Evolutionary conservation across 2,113 vertebrate genomes (phyloP), one percentile per base, ranked within the genome.

Genomic region (Verasper variegatus): DNA sequence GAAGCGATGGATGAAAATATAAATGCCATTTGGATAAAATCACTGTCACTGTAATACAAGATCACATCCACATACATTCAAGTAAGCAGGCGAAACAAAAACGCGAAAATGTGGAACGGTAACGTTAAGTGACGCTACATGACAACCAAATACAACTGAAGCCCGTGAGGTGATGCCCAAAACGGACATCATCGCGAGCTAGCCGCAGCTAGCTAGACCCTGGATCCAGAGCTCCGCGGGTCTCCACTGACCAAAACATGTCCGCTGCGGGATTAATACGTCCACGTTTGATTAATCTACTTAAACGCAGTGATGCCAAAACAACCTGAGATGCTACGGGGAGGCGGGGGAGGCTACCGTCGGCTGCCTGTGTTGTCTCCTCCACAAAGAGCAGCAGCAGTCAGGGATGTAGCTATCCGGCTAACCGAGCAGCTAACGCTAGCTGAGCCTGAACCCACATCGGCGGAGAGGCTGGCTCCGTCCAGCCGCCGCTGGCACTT

Each of bases 371-470:
- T 14, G 69, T 37, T 77, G 51, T 64, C 52, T 13, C 18, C 24
- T 23, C 70, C 52, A 69, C 68, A 63, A 75, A 75, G 27, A 78
- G 13, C 56, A 76, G 61, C 56, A 78, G 61, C 56, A 78, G 61
- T 0, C 59, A 56, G 61, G 10, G n/a, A 8, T 31, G 31, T 5
- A 74, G 78, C 78, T 83, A 68, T 40, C 60, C 27, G 66, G 89
- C 87, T 92, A 90, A 78, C 74, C 42, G 49, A 82, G 21, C 51
- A 37, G 85, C 86, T 86, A 75, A 51, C 62, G 15, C 7, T 86
- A 84, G 66, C 86, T 65, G 78, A 70, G 58, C 17, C 57, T n/a
- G 76, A 81, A 45, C 67, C 70, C 57, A 58, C 76, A 69, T 79
- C 81, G 54, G 71, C 81, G 75, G 75, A 78, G 61, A 54, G 56